Conservation (phyloP, 2,888 invertebrate genomes). For the Agrotis puta region DNA sequence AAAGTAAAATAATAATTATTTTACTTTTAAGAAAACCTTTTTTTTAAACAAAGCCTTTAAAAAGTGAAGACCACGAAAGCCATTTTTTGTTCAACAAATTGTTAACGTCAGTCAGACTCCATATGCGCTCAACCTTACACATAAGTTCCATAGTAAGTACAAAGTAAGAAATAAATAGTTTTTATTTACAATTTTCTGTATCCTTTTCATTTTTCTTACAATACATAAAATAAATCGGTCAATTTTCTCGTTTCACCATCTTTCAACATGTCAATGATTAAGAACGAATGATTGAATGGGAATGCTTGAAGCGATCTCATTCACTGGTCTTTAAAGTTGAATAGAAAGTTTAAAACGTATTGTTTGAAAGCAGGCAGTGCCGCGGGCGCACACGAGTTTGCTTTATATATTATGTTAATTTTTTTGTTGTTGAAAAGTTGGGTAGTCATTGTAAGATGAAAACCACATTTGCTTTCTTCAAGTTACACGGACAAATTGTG, state of each 20-base stretch:
- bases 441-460: background rate
- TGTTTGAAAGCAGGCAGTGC: slow-evolving; percentile 45
- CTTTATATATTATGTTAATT: slow-evolving; percentile 10
- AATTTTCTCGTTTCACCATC: slow-evolving; percentile 50
- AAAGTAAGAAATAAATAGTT: slow-evolving; percentile 79
- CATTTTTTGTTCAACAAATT: slow-evolving; percentile 16
- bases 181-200: slow-evolving; percentile 69
- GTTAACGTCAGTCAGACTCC: background rate
- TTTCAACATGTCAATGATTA: slow-evolving; percentile 60
- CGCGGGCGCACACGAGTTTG: slow-evolving; percentile 44
- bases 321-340: slow-evolving; percentile 38
- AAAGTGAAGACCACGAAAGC: slow-evolving; percentile 18
- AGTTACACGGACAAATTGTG: background rate
- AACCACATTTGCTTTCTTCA: slow-evolving; percentile 11
- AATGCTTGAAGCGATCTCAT: slow-evolving; percentile 47
- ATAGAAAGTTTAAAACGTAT: slow-evolving; percentile 23
- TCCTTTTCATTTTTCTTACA: slow-evolving; percentile 50
- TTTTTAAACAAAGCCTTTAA: slow-evolving; percentile 18
- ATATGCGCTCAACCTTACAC: slow-evolving; percentile 53
- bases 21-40: slow-evolving; percentile 1
- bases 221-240: slow-evolving; percentile 48
- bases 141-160: slow-evolving; percentile 75
- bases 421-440: slow-evolving; percentile 10
- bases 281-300: slow-evolving; percentile 51
- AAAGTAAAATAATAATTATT: slow-evolving; percentile 20